Evolutionary conservation across 2,888 invertebrate genomes (phyloP), one percentile per base, ranked within the genome.

Genomic region (Nycteola revayana): DNA sequence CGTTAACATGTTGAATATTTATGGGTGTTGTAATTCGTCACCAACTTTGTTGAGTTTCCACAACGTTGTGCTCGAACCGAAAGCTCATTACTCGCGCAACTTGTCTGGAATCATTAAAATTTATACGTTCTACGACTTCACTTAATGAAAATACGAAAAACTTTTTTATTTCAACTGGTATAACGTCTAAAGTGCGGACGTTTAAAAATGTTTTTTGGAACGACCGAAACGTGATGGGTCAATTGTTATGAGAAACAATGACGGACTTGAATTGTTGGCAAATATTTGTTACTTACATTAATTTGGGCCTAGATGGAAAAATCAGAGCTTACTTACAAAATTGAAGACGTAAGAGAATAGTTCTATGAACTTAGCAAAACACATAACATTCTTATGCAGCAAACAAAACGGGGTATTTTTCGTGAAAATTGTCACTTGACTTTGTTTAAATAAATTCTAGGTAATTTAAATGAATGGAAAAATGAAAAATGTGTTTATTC

Each of bases 51-150:
- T 32, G 64, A 65, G 62, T 67, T 65, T 62, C 53, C 61, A 61
- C 66, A 53, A 55, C 66, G 62, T 54, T 65, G 52, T 45, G 42
- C 42, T 58, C 48, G 54, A 69, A 64, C 66, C 60, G 49, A 66
- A 62, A 71, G 65, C 75, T 75, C 72, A 77, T 79, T 79, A 75
- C 73, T 66, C 63, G 60, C 64, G 52, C 52, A 75, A 75, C 73
- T 77, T 75, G 71, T 64, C 66, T 49, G 64, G 63, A 77, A 79
- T 78, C 78, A 75, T 81, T 80, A 78, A 75, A 79, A 75, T 79
- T 77, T 78, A 79, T 76, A 73, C 70, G 66, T 68, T 64, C 60
- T 63, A 65, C 61, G 69, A 75, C 66, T 75, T 70, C 54, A 60
- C 59, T 62, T 68, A 71, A 77, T 75, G 75, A 75, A 75, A 73